Conservation (phyloP, 2,113 vertebrate genomes). For the Gymnocephalus cernua region DNA sequence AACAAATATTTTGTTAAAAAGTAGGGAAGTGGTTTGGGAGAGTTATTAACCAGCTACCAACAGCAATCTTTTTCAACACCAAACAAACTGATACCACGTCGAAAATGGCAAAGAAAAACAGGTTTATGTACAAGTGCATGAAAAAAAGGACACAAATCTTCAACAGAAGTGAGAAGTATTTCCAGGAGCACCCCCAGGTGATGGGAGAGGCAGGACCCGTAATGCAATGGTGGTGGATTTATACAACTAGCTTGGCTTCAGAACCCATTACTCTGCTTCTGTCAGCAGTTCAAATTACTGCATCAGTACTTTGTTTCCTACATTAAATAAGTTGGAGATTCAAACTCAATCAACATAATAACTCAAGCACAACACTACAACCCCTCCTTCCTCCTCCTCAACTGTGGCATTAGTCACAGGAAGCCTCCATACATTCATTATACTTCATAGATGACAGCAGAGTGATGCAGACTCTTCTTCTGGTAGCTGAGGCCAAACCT, state of each 20-base stretch:
- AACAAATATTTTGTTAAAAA: conserved; percentile 52
- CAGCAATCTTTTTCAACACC: conserved; percentile 39
- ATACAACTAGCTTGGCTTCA: conserved; percentile 40
- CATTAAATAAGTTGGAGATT: conserved; percentile 64
- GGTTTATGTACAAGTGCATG: conserved; percentile 68
- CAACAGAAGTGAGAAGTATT: conserved; percentile 41
- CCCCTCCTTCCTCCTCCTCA: conserved; percentile 38
- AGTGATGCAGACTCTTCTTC: conserved; percentile 42
- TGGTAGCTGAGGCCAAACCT: conserved; percentile 52
- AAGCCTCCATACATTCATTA: conserved; percentile 70
- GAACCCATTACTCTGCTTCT: conserved; percentile 21
- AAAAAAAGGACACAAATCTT: conserved; percentile 31
- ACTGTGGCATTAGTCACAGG: conserved; percentile 41
- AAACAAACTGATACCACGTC: conserved; percentile 29
- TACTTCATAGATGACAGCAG: conserved; percentile 64
- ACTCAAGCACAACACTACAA: conserved; percentile 49
- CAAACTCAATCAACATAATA: conserved; percentile 47
- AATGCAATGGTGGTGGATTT: conserved; percentile 41
- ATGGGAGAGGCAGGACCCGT: conserved; percentile 38
- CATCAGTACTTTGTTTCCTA: conserved; percentile 37
- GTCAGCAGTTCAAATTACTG: conserved; percentile 45
- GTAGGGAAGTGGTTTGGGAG: conserved; percentile 25
- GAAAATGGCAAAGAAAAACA: conserved; percentile 40
- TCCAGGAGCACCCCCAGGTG: conserved; percentile 47
- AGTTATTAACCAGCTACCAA: conserved; percentile 28